phyloP scores from a whole-genome alignment of 2,113 vertebrate species.

The Aptenodytes forsteri region DNA sequence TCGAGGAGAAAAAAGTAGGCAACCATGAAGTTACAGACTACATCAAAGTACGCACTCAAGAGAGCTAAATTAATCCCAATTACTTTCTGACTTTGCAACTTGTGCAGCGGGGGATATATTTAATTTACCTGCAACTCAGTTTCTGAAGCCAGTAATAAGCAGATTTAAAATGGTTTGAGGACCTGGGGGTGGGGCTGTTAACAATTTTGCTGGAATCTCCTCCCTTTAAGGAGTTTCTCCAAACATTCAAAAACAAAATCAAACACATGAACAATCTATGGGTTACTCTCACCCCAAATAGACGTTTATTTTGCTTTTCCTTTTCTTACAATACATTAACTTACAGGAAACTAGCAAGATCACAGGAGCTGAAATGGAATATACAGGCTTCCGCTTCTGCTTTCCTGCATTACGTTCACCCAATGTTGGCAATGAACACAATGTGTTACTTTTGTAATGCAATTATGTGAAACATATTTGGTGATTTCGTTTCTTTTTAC shows the following conservation, averaged over 20 bases:
- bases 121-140: background rate
- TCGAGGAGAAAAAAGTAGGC: background rate
- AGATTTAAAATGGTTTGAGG: background rate
- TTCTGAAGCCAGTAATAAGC: background rate
- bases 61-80: background rate
- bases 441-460: background rate
- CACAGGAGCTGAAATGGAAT: background rate
- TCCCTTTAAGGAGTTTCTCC: background rate
- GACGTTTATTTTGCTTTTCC: background rate
- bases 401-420: background rate
- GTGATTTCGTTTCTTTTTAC: background rate
- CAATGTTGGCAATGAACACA: background rate
- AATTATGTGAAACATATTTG: background rate
- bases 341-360: background rate
- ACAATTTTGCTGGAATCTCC: background rate
- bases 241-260: background rate
- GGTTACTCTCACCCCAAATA: background rate
- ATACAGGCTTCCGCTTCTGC: background rate
- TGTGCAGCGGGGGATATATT: background rate
- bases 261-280: background rate
- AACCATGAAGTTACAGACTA: background rate
- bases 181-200: accelerated
- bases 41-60: accelerated
- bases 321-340: background rate
- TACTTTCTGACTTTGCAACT: background rate